These are phyloP conservation scores for Phoenicopterus ruber DNA, from an alignment of 2,113 vertebrate genomes.

Conservation along the genomic window DNA sequence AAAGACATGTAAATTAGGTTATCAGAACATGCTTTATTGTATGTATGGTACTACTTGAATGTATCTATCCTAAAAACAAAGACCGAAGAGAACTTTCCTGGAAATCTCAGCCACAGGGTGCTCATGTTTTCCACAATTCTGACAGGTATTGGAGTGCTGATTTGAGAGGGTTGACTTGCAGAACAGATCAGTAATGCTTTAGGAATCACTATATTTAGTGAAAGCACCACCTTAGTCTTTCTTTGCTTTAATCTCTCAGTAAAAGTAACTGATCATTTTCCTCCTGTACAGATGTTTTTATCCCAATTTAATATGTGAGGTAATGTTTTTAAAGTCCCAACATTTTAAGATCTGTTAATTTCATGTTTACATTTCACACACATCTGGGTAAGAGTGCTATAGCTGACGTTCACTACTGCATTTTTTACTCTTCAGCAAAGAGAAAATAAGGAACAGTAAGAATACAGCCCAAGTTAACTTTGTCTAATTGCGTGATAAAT, in stretches of 20 bases:
- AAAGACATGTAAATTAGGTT: background rate
- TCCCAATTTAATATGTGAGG: background rate
- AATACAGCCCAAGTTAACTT: background rate
- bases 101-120: background rate
- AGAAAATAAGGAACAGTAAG: background rate
- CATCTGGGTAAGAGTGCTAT: background rate
- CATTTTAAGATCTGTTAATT: background rate
- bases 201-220: background rate
- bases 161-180: background rate
- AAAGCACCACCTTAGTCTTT: background rate
- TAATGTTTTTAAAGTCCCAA: background rate
- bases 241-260: background rate
- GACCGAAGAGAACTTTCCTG: background rate
- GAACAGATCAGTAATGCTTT: background rate
- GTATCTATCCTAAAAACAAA: background rate
- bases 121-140: background rate
- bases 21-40: background rate
- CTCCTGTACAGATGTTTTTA: background rate
- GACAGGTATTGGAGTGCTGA: background rate
- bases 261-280: background rate
- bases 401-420: background rate
- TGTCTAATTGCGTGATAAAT: background rate
- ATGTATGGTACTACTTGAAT: background rate
- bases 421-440: background rate
- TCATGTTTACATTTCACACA: background rate